Evolutionary conservation across 2,113 vertebrate species (phyloP).

Genomic region (Lanius ludovicianus): DNA sequence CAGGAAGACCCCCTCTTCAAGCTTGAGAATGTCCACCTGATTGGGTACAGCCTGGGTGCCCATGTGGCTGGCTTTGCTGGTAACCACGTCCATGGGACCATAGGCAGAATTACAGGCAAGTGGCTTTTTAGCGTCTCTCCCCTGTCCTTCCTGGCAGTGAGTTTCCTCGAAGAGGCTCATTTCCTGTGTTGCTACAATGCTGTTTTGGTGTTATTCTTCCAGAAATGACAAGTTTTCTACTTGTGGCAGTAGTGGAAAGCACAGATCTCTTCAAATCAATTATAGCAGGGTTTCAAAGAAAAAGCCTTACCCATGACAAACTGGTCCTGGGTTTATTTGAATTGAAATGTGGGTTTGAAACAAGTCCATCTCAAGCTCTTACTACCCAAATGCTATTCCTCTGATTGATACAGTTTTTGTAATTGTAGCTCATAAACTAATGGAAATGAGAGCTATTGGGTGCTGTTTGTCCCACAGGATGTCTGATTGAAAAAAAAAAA

Average conservation of each 20-base stretch:
- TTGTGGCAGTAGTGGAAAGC: background rate
- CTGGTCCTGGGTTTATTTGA: background rate
- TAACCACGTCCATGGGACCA: constrained; percentile 79
- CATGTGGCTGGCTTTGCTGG: constrained; percentile 93
- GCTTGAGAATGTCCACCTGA: constrained; percentile 86
- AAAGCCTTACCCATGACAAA: background rate
- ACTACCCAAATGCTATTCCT: background rate
- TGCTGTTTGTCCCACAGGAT: background rate
- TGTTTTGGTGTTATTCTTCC: background rate
- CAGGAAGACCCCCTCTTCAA: constrained; percentile 82
- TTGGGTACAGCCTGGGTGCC: constrained; percentile 95
- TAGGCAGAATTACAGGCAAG: constrained; percentile 93
- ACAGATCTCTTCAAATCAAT: rapidly evolving
- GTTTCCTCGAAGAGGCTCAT: background rate
- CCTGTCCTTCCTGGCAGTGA: background rate
- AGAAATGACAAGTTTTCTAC: background rate
- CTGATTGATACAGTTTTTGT: background rate
- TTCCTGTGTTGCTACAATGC: background rate
- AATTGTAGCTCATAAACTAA: background rate
- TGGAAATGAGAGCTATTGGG: background rate
- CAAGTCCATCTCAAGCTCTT: background rate
- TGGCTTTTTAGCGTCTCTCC: background rate
- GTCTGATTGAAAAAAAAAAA: background rate
- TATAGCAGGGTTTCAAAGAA: rapidly evolving
- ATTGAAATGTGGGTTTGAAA: background rate